These are phyloP conservation scores for Adelphocoris suturalis DNA, from an alignment of 2,888 invertebrate species.

Conservation along the genomic window DNA sequence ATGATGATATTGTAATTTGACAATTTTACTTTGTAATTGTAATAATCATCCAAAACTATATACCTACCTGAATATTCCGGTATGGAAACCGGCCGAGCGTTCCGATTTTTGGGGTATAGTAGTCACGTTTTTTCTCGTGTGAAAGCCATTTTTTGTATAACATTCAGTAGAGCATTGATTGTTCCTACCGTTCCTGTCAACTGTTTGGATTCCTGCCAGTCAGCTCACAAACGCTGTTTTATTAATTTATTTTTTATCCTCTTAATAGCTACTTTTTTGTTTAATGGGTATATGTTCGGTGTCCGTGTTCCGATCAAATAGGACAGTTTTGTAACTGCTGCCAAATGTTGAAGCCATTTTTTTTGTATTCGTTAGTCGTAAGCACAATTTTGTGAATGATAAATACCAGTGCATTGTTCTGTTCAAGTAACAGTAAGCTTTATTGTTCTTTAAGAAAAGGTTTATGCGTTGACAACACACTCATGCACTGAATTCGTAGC, in stretches of 20 bases:
- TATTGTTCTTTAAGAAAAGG: background rate
- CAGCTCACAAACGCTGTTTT: background rate
- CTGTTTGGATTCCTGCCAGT: background rate
- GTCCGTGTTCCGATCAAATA: background rate
- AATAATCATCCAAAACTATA: slow-evolving; percentile 33
- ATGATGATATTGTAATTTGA: slow-evolving; percentile 54
- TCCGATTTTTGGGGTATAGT: slow-evolving; percentile 37
- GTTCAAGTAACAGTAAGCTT: background rate
- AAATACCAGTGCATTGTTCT: background rate
- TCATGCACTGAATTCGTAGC: slow-evolving; percentile 52
- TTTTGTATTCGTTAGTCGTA: background rate
- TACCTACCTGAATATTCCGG: slow-evolving; percentile 24
- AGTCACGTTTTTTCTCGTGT: slow-evolving; percentile 7
- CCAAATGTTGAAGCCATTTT: slow-evolving; percentile 41
- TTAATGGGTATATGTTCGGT: background rate
- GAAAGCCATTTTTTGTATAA: slow-evolving; percentile 28
- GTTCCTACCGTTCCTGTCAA: slow-evolving; percentile 1
- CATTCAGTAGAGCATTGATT: slow-evolving; percentile 50
- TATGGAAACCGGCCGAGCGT: slow-evolving; percentile 31
- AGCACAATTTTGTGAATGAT: slow-evolving; percentile 15
- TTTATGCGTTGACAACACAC: background rate
- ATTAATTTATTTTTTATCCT: background rate
- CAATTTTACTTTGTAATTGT: slow-evolving; percentile 55
- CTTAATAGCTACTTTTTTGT: background rate
- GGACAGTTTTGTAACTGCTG: slow-evolving; percentile 22